A percentile compares a stretch with the other conserved stretches of the same genome.
These are phyloP conservation scores for Eupithecia subfuscata DNA, from an alignment of 2,888 invertebrate species.

Conservation along the genomic window DNA sequence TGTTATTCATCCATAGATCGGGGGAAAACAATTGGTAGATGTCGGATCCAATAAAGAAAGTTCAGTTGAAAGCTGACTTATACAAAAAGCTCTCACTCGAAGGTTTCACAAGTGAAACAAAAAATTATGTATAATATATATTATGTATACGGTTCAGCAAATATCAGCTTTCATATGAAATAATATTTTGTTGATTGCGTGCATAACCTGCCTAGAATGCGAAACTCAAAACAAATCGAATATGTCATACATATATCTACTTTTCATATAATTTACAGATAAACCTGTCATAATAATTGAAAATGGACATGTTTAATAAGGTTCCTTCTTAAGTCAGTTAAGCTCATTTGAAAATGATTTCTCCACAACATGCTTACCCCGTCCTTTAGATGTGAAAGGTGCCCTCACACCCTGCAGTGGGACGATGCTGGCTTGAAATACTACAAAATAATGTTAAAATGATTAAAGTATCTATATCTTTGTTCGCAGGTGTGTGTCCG, in stretches of 20 bases:
- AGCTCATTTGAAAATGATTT: too few species aligned
- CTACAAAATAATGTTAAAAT: background rate
- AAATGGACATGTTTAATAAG: too few species aligned
- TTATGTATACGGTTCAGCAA: background rate
- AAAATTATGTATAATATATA: background rate
- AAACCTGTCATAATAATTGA: too few species aligned
- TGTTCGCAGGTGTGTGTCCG: slow-evolving; percentile 66
- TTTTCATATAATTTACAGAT: too few species aligned
- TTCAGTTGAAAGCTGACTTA: background rate
- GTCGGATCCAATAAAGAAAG: background rate
- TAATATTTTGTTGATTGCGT: too few species aligned
- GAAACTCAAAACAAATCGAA: background rate
- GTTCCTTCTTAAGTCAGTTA: too few species aligned
- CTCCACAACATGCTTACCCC: too few species aligned
- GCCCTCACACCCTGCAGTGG: background rate
- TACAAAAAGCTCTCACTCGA: background rate
- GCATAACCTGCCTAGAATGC: background rate
- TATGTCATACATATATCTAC: too few species aligned
- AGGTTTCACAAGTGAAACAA: background rate
- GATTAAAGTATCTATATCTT: slow-evolving; percentile 23
- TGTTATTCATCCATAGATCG: background rate
- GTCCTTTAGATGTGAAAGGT: too few species aligned
- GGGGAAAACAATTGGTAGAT: background rate
- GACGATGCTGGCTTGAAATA: background rate
- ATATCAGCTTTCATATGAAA: background rate